Conservation (phyloP, 37 sponge, comb jelly and placozoan genomes). For the Tethya wilhelma region DNA sequence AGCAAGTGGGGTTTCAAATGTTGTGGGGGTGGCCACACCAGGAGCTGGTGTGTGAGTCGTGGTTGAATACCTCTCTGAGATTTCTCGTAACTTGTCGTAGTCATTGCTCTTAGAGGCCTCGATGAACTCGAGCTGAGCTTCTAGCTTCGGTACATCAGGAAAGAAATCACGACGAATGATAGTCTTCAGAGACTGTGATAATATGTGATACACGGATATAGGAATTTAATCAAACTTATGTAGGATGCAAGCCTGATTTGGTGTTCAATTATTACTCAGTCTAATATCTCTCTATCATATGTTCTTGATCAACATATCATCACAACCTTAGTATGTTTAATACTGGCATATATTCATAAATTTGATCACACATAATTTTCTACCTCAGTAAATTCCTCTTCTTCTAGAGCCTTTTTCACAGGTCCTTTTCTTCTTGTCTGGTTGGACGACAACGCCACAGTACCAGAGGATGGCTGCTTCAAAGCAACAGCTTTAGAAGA, state of each 20-base stretch:
- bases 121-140: slow-evolving; percentile 75
- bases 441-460: neutral
- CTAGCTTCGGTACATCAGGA: slow-evolving; percentile 85
- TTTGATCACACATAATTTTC: neutral
- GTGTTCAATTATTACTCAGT: no score
- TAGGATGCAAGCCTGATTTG: neutral
- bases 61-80: slow-evolving; percentile 66
- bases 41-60: slow-evolving; percentile 14
- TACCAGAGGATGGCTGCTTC: no score
- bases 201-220: neutral
- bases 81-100: slow-evolving; percentile 49
- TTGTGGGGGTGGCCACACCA: slow-evolving; percentile 36
- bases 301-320: no score
- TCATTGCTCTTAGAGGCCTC: slow-evolving; percentile 61
- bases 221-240: neutral
- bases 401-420: slow-evolving; percentile 63
- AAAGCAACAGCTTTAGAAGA: no score
- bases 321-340: neutral
- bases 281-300: no score
- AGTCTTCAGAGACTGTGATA: slow-evolving; percentile 64
- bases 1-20: slow-evolving; percentile 47
- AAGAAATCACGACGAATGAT: slow-evolving; percentile 97
- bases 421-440: slow-evolving; percentile 22
- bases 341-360: neutral
- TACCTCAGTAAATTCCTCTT: slow-evolving; percentile 84